These are phyloP conservation scores for Leucoma salicis DNA, from an alignment of 2,888 invertebrate species.

Conservation along the genomic window DNA sequence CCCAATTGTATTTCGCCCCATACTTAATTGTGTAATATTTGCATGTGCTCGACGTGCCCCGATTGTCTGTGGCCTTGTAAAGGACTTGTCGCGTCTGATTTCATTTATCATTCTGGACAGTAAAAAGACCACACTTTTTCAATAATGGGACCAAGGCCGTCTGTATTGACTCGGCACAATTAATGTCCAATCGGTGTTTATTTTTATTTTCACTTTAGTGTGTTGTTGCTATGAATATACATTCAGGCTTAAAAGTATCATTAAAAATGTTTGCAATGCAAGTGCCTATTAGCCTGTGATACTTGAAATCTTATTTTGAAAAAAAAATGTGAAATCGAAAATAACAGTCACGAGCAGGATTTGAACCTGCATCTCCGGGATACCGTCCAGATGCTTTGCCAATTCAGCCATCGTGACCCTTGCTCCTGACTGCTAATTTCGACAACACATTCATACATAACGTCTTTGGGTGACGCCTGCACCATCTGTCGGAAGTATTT, in stretches of 20 bases:
- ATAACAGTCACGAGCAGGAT: no score
- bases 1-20: not conserved
- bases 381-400: no score
- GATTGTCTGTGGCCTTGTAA: slow-evolving; percentile 28
- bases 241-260: slow-evolving; percentile 7
- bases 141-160: slow-evolving; percentile 29
- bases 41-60: slow-evolving; percentile 6
- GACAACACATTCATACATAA: no score
- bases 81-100: slow-evolving; percentile 27
- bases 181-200: slow-evolving; percentile 11
- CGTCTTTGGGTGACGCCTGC: no score
- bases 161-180: slow-evolving; percentile 14
- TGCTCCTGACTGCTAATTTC: no score
- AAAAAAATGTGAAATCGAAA: no score
- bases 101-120: slow-evolving; percentile 19
- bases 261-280: not conserved
- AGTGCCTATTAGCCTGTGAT: not conserved
- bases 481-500: no score
- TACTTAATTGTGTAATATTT: slow-evolving; percentile 1
- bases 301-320: no score
- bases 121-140: slow-evolving; percentile 22
- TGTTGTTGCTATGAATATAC: slow-evolving; percentile 12
- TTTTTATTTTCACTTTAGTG: slow-evolving; percentile 11
- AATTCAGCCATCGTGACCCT: no score
- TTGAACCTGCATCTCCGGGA: no score